Evolutionary conservation across 2,797 vertebrate genomes (phyloP).

Genomic region (Cuniculus paca): DNA sequence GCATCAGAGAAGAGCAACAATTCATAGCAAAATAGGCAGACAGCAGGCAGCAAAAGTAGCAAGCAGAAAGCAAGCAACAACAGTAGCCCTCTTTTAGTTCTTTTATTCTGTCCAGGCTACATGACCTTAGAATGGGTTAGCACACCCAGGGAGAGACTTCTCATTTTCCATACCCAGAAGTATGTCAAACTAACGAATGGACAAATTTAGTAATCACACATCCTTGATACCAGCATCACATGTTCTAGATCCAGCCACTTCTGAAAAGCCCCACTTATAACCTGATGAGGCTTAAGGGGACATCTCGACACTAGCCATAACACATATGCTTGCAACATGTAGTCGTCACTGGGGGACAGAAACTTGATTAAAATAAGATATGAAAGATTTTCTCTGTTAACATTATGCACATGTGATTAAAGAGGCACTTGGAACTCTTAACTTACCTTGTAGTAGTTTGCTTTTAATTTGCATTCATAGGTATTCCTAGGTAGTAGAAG

Average conservation of each 20-base stretch:
- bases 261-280: neutral
- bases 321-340: neutral
- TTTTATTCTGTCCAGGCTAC: neutral
- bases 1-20: neutral
- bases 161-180: neutral
- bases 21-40: neutral
- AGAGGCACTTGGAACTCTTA: neutral
- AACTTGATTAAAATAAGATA: constrained; percentile 37
- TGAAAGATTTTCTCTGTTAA: neutral
- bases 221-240: neutral
- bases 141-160: neutral
- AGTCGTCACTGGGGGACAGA: neutral
- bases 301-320: neutral
- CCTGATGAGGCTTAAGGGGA: neutral
- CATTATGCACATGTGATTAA: neutral
- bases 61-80: neutral
- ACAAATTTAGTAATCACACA: neutral
- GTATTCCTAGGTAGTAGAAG: neutral
- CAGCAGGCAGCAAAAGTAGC: no score
- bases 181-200: neutral
- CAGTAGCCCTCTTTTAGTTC: neutral
- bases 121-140: neutral
- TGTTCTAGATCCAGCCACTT: neutral
- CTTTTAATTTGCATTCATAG: constrained; percentile 20
- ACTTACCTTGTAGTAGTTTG: neutral